Percentiles rank a stretch among this genome's conserved stretches.
Evolutionary conservation across 2,888 invertebrate species (phyloP).

Genomic region (Cyrtodaria siliqua): DNA sequence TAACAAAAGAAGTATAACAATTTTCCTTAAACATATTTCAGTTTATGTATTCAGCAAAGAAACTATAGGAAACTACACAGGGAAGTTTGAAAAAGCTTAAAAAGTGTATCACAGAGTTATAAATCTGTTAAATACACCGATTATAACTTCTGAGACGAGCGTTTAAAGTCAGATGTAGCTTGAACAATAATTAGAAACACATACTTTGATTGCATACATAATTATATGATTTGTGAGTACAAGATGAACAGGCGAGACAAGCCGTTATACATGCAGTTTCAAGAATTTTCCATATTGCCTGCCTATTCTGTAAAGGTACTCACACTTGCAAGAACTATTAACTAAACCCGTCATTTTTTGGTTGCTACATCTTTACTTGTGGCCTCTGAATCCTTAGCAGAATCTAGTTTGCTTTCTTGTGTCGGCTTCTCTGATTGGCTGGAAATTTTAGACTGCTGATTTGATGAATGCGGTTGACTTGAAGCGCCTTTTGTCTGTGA

Average conservation of each 20-base stretch:
- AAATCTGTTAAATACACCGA: no score
- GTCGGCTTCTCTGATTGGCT: slow-evolving; percentile 30
- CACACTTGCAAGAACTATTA: neutral
- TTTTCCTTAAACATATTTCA: neutral
- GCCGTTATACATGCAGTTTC: neutral
- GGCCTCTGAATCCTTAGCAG: slow-evolving; percentile 5
- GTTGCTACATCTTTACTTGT: slow-evolving; percentile 6
- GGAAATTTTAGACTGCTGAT: slow-evolving; percentile 24
- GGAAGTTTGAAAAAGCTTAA: no score
- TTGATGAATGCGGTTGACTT: slow-evolving; percentile 27
- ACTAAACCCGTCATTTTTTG: slow-evolving; percentile 15
- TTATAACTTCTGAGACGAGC: no score
- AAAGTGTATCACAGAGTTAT: no score
- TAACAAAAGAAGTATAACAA: no score
- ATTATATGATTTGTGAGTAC: neutral
- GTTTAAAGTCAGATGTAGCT: no score
- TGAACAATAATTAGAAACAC: no score
- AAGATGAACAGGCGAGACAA: neutral
- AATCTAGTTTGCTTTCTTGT: slow-evolving; percentile 9
- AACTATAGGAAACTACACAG: neutral
- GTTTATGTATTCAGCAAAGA: neutral
- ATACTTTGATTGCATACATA: no score
- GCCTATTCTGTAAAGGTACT: neutral
- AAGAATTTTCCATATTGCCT: neutral
- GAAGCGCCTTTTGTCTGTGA: slow-evolving; percentile 33